Base-by-base conservation (phyloP, 1,140 invertebrate genomes). In the Drosophila hydei region DNA sequence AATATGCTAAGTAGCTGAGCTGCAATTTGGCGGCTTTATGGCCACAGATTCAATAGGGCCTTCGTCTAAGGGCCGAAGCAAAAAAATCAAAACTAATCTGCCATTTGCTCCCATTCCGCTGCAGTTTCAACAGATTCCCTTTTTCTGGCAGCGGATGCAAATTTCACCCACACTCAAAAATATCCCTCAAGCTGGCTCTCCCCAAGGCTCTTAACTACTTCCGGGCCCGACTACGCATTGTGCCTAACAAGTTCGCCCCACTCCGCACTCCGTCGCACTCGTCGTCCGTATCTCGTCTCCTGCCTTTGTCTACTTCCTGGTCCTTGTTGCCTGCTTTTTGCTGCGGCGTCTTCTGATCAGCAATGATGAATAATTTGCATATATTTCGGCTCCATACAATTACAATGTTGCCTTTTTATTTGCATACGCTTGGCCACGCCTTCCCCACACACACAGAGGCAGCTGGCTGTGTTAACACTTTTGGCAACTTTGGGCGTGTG, bases 291-390 rank as follows among this genome's bases (percentile, higher is more conserved):
- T 74, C 60, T 27, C 42, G 14, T 21, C 27, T 33, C 33, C 40
- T 18, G 19, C 8, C 59, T 62, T 60, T 68, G n/a, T 42, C 14
- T 48, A 12, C 25, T 38, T 33, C 43, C 42, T 19, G n/a, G 11
- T 1, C 16, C 36, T 48, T 25, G 40, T 27, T 48, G 18, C 30
- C 43, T 27, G 60, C 60, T 62, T 60, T 72, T 56, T 63, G 52
- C 61, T 59, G 77, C 55, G 63, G 36, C 45, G 75, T 72, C 83
- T 90, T 90, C 89, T 90, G 89, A 90, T 90, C 88, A 90, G 83
- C 89, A 90, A 90, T 90, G 88, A 90, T 90, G 88, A 90, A 90
- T 88, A 90, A 90, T 90, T 89, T 89, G 76, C 89, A 90, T 90
- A 90, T 85, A 89, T 85, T 90, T 89, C 60, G 30, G 30, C 78